Evolutionary conservation across 2,113 vertebrate species (phyloP).

Genomic region (Melanocharis versteri): DNA sequence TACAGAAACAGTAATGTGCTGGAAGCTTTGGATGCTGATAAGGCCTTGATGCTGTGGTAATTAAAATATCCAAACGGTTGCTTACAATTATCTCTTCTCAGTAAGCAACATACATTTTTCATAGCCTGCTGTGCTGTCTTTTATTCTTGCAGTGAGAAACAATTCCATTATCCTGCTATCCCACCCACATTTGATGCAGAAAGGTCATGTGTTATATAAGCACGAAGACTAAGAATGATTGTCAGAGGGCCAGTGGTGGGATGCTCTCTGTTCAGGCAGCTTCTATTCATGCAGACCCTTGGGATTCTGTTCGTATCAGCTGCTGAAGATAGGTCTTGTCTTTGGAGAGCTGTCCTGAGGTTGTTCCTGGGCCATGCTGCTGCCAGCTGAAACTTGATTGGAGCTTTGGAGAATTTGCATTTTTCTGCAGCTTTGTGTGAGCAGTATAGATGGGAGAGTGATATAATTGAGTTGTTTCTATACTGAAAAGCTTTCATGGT

Average conservation of each 20-base stretch:
- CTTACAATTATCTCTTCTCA: conserved; percentile 31
- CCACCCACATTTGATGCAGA: not conserved
- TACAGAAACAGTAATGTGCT: not conserved
- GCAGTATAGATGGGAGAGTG: not conserved
- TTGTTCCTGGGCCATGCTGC: not conserved
- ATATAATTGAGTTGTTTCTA: not conserved
- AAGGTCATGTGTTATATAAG: conserved; percentile 39
- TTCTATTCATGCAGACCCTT: not conserved
- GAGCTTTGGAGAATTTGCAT: not conserved
- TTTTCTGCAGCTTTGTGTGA: not conserved
- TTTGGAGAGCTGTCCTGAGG: not conserved
- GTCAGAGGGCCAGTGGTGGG: conserved; percentile 19
- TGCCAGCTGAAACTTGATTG: not conserved
- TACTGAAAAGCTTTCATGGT: not conserved
- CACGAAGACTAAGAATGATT: not conserved
- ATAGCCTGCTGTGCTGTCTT: conserved; percentile 22
- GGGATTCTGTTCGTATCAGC: not conserved
- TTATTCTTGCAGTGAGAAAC: conserved; percentile 23
- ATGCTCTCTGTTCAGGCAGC: not conserved
- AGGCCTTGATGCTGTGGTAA: not conserved
- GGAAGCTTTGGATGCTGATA: not conserved
- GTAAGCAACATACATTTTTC: conserved; percentile 8
- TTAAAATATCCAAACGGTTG: conserved; percentile 6
- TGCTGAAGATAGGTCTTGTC: not conserved
- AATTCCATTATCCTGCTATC: not conserved